Evolutionary conservation across 1,140 invertebrate genomes (phyloP), one percentile per base, ranked within the genome.

Genomic region (Tetramorium parvispinum): DNA sequence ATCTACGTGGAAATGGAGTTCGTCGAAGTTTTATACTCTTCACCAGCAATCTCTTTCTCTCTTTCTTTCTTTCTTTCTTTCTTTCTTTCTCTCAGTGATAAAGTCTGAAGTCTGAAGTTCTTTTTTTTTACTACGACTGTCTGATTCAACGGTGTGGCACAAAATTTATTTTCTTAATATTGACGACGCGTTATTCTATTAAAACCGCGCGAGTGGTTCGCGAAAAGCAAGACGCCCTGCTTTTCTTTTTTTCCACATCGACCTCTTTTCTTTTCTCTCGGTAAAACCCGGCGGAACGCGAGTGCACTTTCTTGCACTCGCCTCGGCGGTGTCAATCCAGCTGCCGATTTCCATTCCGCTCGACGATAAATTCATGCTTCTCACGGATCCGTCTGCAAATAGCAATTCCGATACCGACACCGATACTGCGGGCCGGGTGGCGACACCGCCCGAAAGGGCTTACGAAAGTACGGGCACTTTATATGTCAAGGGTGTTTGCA

Each of bases 321-420:
- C 40, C 71, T 13, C 40, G 40, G 13, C 53, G 40, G 24, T 83
- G 79, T 83, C 79, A 83, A 83, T 75, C 79, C 79, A 75, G 6
- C 68, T 83, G 79, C 79, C 68, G 79, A 83, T 83, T 83, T 83
- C 68, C 71, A 83, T 83, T 83, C 53, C 24, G 37, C 65, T 21
- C 21, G 3, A 11, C 79, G 53, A 49, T 75, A 83, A 83, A 73
- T 49, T 83, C 53, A 75, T 75, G 68, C 79, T 59, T 46, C 79
- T 82, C 79, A 73, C 79, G 79, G 68, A 75, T 83, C 79, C 32
- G 40, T 83, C 53, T 83, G 79, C 79, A 83, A 83, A 83, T 83
- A 83, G 40, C 68, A 83, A 75, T 83, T 83, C 46, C 53, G 79
- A 82, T 75, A 83, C 53, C 40, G 79, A 73, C 37, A 75, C 7